Evolutionary conservation across 1,140 invertebrate species (phyloP), one percentile per base, ranked within the genome.

Genomic region (Coptotermes formosanus): DNA sequence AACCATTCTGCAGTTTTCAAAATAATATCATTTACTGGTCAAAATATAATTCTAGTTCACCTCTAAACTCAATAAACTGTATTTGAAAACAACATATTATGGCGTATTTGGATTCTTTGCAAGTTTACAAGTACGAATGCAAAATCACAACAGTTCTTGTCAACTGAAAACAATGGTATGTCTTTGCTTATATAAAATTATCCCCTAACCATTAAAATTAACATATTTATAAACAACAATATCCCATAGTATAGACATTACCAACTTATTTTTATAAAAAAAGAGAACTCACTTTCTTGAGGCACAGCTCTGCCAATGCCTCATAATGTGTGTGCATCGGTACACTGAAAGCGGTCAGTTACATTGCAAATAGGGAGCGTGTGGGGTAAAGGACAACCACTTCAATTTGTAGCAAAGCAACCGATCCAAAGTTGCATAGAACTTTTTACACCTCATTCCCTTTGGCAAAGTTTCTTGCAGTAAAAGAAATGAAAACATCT

Each of bases 181-280:
- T 82, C 86, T 82, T 86, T 85, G 81, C 84, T 87, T 43, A 85
- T 87, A 87, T 87, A 87, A 87, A 87, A 87, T 87, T 85, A 85
- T 75, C 85, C 87, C 87, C 83, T 82, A 87, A 83, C 87, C 84
- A 64, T 87, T 86, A 87, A 87, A 85, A 82, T 87, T 85, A 87
- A 87, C 86, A 85, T 85, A 85, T 82, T 85, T 82, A 87, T 87
- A 87, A 85, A 85, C 85, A 86, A 87, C 87, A 87, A 87, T 85
- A 52, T 30, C 83, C 43, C 43, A 48, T 84, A 48, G 44, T 84
- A 84, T 84, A 52, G 83, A 84, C 83, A 84, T 32, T 48, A 45
- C 52, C 83, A 32, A 14, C 43, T 14, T 82, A 38, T 43, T 45
- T 84, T 84, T 21, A 84, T 48, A 84, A 45, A 30, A 84, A 52